Evolutionary conservation across 2,113 vertebrate species (phyloP).

Genomic region (Chaetodon auriga): DNA sequence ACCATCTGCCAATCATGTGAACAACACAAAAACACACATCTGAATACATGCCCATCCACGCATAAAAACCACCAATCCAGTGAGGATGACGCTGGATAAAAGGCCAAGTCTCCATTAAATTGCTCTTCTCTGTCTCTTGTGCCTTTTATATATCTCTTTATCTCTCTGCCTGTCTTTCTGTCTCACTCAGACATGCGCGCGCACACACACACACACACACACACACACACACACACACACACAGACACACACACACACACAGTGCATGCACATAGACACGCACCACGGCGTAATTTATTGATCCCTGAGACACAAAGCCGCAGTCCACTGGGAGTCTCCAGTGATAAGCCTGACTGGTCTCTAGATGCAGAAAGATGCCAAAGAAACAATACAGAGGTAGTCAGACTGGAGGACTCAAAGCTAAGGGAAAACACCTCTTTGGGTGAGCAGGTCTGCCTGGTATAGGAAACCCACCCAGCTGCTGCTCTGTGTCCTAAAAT

Average conservation of each 20-base stretch:
- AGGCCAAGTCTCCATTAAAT: constrained; percentile 54
- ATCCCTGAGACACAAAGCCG: constrained; percentile 59
- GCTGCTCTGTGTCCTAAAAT: constrained; percentile 3
- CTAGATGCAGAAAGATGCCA: constrained; percentile 44
- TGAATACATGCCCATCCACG: neutral
- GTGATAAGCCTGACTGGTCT: constrained; percentile 70
- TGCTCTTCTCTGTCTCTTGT: constrained; percentile 44
- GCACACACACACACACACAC: neutral
- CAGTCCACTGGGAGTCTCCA: constrained; percentile 60
- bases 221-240: constrained; percentile 6
- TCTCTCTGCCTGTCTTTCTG: constrained; percentile 28
- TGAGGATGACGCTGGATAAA: constrained; percentile 50
- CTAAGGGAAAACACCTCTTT: constrained; percentile 12
- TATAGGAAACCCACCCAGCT: neutral
- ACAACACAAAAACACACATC: constrained; percentile 31
- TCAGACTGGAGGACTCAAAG: constrained; percentile 37
- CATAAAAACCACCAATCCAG: constrained; percentile 41
- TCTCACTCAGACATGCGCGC: constrained; percentile 5
- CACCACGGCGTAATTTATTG: constrained; percentile 60
- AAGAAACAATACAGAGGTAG: constrained; percentile 41
- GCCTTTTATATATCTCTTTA: constrained; percentile 39
- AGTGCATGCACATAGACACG: constrained; percentile 34
- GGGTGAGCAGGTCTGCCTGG: neutral
- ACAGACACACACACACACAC: constrained; percentile 30
- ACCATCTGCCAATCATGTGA: constrained; percentile 72